A percentile compares a stretch with the other conserved stretches of the same genome.
Conservation (phyloP, 2,888 invertebrate species). For the Meganola albula region DNA sequence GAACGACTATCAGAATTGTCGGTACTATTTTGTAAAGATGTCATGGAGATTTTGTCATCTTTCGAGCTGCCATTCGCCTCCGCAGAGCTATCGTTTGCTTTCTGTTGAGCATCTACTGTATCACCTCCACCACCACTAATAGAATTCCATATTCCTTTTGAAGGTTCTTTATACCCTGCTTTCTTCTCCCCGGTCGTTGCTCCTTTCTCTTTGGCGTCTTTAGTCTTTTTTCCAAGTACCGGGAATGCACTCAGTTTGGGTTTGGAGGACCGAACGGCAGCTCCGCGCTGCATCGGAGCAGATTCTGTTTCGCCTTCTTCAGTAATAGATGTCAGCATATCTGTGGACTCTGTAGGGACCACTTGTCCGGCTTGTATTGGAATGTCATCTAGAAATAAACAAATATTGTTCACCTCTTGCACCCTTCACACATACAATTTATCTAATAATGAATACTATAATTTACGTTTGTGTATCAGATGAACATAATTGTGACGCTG, state of each 20-base stretch:
- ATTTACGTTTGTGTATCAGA: too few relatives aligned
- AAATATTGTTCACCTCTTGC: not conserved
- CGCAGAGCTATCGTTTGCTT: constrained; percentile 53
- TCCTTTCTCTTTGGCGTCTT: constrained; percentile 71
- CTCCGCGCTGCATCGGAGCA: constrained; percentile 72
- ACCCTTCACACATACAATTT: too few relatives aligned
- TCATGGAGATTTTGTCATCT: constrained; percentile 68
- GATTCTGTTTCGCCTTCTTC: constrained; percentile 80
- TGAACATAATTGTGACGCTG: too few relatives aligned
- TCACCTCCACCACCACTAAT: constrained; percentile 69
- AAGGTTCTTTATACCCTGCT: constrained; percentile 61
- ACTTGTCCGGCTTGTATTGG: constrained; percentile 87
- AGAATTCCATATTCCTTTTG: constrained; percentile 68
- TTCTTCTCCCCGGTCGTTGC: constrained; percentile 57
- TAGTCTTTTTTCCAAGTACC: constrained; percentile 81
- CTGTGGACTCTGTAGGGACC: constrained; percentile 75
- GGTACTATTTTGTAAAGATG: constrained; percentile 56
- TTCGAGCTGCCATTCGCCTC: constrained; percentile 67
- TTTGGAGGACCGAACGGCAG: constrained; percentile 72
- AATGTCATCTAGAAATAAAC: constrained; percentile 85
- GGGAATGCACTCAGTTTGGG: constrained; percentile 80
- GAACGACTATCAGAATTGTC: constrained; percentile 70
- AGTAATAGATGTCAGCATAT: constrained; percentile 81
- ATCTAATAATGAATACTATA: too few relatives aligned
- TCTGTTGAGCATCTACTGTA: constrained; percentile 66